Conservation (phyloP, 2,888 invertebrate species). For the Eudemis profundana region DNA sequence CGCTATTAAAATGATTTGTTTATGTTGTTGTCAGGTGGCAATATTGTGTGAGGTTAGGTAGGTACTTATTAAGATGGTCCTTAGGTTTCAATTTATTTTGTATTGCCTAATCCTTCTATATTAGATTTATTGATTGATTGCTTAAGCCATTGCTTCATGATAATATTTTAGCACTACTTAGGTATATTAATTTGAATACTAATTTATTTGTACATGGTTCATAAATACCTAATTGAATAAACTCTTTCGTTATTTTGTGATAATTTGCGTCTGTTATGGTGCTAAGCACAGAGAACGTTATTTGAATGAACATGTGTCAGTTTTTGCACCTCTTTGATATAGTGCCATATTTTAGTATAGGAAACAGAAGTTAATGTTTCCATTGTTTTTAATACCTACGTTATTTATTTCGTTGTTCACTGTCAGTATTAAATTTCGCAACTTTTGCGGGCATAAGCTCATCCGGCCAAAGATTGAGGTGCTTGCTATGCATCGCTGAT, state of each 20-base stretch:
- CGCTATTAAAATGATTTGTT: constrained; percentile 54
- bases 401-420: neutral
- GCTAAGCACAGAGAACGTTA: no score
- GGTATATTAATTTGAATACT: no score
- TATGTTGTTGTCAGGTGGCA: constrained; percentile 4
- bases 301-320: no score
- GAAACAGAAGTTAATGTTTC: neutral
- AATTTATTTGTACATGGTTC: no score
- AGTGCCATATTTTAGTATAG: neutral
- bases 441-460: neutral
- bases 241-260: no score
- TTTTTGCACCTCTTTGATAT: neutral
- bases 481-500: neutral
- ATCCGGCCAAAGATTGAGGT: neutral
- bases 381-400: neutral
- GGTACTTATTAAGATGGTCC: neutral
- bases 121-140: no score
- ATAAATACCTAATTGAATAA: no score
- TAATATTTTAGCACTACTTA: no score
- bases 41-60: neutral
- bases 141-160: no score
- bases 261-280: no score
- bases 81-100: neutral
- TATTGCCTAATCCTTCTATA: no score
- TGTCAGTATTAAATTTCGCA: neutral